Base-by-base conservation (phyloP, 2,113 vertebrate species). In the Datnioides undecimradiatus region DNA sequence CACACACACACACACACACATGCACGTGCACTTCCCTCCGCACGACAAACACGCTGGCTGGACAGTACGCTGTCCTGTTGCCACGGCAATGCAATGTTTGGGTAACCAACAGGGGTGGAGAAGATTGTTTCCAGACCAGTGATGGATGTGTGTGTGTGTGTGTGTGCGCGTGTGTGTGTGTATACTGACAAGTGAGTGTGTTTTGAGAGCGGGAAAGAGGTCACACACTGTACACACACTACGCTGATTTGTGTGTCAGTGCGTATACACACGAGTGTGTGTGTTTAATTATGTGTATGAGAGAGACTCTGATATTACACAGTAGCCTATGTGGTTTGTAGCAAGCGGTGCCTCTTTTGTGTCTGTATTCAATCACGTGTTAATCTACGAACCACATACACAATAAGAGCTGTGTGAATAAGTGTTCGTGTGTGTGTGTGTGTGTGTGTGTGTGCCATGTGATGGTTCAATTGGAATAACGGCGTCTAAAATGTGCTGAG, bases 121-220 rank as follows among this genome's bases (percentile, higher is more conserved):
- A 73, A 87, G 91, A 94, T 87, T 86, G 87, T 90, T 93, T 92
- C 90, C 92, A 92, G 88, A 90, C 79, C 70, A 27, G 41, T 60
- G 57, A 12, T 68, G 38, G 34, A 57, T 71, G 59, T 64, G 41
- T 57, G 72, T 59, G 45, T 76, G 60, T 72, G 49, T 66, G 36
- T 29, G 57, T 59, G 25, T 43, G 45, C 55, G 48, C 66, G 67
- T 34, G 45, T 43, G 54, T 74, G 78, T 31, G 17, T 45, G 38
- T 45, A 25, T 48, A 60, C 0, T 49, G 67, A 75, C 60, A 34
- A 41, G 64, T 14, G 75, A 80, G 73, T 48, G 46, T 55, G 63
- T 74, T 74, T 49, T 33, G 33, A 71, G 40, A 73, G 3, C 33
- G 63, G 52, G 27, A 52, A 43, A 58, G 17, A 66, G 27, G 68